Percentiles rank a stretch among this genome's conserved stretches.
phyloP scores from a whole-genome alignment of 1,140 invertebrate species.

The Gonioctena quinquepunctata region DNA sequence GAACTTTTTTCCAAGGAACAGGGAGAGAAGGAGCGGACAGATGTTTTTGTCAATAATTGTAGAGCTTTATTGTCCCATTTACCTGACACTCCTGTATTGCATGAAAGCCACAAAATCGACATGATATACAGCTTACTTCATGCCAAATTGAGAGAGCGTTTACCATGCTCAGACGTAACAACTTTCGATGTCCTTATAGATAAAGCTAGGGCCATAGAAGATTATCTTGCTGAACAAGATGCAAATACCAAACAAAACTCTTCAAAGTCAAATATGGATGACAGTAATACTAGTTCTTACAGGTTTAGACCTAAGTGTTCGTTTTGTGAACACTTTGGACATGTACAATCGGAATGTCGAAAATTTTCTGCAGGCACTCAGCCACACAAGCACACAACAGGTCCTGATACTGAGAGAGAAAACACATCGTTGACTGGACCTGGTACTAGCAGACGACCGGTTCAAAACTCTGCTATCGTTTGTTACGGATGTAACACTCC shows the following conservation, averaged over 20 bases:
- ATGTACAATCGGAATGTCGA: background rate
- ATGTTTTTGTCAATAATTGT: conserved; percentile 22
- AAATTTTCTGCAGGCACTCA: background rate
- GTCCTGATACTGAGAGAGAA: no score
- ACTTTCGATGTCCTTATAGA: no score
- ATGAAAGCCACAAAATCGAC: conserved; percentile 2
- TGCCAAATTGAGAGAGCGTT: background rate
- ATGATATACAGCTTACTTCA: conserved; percentile 14
- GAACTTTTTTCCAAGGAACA: conserved; percentile 14
- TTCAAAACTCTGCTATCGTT: no score
- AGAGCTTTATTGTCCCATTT: conserved; percentile 14
- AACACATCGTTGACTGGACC: background rate
- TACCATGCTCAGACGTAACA: no score
- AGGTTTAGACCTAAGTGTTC: background rate
- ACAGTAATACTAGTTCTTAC: no score
- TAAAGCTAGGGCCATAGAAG: no score
- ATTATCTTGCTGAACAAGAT: no score
- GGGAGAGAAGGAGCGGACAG: background rate
- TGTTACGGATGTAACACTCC: background rate
- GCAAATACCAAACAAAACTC: no score
- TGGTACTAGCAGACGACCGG: background rate
- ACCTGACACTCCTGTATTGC: background rate
- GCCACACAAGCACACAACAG: no score
- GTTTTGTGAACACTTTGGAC: background rate
- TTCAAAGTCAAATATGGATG: no score